These are phyloP conservation scores for Scaptomyza parva DNA, from an alignment of 2,888 invertebrate genomes.

Conservation along the genomic window DNA sequence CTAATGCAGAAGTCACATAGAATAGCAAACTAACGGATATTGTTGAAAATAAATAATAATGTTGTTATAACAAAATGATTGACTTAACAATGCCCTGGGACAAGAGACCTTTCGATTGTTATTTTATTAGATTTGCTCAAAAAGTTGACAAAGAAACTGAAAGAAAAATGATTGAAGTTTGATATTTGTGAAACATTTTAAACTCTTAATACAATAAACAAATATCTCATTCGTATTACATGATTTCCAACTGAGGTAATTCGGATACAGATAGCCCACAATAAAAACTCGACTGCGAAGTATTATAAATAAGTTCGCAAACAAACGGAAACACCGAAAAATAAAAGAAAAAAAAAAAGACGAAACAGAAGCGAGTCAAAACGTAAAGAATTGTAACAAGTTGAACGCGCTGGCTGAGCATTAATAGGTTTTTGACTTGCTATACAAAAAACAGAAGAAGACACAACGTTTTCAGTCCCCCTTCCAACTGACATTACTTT, in stretches of 20 bases:
- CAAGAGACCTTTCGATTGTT: no score
- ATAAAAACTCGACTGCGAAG: slow-evolving; percentile 4
- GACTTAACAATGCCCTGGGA: not conserved
- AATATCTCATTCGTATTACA: not conserved
- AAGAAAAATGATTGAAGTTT: no score
- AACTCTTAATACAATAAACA: no score
- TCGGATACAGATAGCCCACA: not conserved
- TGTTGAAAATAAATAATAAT: slow-evolving; percentile 59
- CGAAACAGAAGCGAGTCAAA: slow-evolving; percentile 31
- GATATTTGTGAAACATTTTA: no score
- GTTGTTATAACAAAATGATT: not conserved
- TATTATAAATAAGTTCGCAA: slow-evolving; percentile 57
- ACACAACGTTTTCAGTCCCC: slow-evolving; percentile 3
- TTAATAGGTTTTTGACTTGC: slow-evolving; percentile 80
- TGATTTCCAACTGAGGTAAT: not conserved
- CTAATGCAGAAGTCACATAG: slow-evolving; percentile 66
- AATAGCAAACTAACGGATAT: slow-evolving; percentile 57
- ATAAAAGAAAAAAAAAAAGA: slow-evolving; percentile 12
- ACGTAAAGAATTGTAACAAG: slow-evolving; percentile 76
- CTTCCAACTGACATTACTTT: not conserved
- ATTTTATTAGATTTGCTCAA: no score
- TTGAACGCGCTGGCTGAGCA: slow-evolving; percentile 75
- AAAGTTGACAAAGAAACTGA: no score
- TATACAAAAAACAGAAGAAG: no score
- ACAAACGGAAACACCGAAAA: slow-evolving; percentile 54